Conservation (phyloP, 1,140 invertebrate species). For the Drusus annulatus region DNA sequence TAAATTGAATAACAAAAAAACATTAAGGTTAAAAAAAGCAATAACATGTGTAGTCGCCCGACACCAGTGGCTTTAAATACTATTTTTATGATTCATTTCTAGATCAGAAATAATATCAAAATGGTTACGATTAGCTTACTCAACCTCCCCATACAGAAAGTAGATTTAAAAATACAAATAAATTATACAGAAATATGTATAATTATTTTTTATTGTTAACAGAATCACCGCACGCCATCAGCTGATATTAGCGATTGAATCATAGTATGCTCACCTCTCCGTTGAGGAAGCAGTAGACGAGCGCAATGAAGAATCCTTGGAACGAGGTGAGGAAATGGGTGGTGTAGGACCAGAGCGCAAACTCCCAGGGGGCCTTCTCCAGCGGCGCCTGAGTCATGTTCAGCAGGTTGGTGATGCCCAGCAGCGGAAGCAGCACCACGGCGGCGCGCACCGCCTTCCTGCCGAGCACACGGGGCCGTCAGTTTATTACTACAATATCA, state of each 20-base stretch:
- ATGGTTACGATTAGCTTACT: too few relatives aligned
- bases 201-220: too few relatives aligned
- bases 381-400: slow-evolving; percentile 80
- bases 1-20: not conserved
- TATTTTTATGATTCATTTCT: too few relatives aligned
- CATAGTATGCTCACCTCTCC: slow-evolving; percentile 79
- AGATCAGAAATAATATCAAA: not conserved
- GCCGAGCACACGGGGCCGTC: not conserved
- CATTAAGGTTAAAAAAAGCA: not conserved
- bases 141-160: too few relatives aligned
- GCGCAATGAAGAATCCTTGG: slow-evolving; percentile 89
- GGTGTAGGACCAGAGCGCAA: slow-evolving; percentile 86
- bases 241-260: not conserved
- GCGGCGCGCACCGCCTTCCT: slow-evolving; percentile 88
- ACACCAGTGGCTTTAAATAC: too few relatives aligned
- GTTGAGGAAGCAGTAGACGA: slow-evolving; percentile 91
- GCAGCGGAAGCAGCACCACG: slow-evolving; percentile 84
- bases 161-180: not conserved
- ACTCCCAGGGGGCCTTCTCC: slow-evolving; percentile 77
- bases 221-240: not conserved
- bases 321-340: slow-evolving; percentile 88
- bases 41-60: not conserved
- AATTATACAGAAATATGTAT: too few relatives aligned
- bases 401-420: slow-evolving; percentile 86
- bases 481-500: too few relatives aligned